Evolutionary conservation across 2,888 invertebrate species (phyloP).

Genomic region (Tipula lateralis): DNA sequence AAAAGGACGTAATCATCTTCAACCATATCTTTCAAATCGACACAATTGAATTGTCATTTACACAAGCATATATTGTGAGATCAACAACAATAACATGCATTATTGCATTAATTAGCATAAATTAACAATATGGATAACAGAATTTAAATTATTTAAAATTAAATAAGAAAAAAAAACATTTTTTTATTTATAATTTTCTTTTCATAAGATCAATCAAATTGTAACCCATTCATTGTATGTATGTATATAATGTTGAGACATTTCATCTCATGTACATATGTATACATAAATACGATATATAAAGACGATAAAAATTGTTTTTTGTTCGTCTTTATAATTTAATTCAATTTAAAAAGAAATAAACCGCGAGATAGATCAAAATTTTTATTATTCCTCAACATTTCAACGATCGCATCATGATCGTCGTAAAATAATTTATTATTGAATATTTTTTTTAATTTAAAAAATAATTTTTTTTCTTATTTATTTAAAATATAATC

Average conservation of each 20-base stretch:
- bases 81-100: background rate
- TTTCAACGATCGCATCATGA: slow-evolving; percentile 20
- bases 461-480: background rate
- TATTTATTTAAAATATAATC: slow-evolving; percentile 7
- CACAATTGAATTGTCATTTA: background rate
- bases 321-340: background rate
- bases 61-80: background rate
- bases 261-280: background rate
- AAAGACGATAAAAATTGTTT: background rate
- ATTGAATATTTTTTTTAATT: background rate
- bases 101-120: slow-evolving; percentile 24
- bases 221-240: background rate
- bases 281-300: background rate
- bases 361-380: background rate
- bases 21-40: background rate
- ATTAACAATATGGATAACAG: background rate
- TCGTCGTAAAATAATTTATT: background rate
- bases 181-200: background rate
- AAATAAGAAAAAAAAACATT: background rate
- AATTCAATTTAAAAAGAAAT: background rate
- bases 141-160: background rate
- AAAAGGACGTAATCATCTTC: background rate
- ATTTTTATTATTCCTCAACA: background rate
- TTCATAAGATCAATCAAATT: background rate
- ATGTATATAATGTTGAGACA: background rate